Conservation (phyloP, 2,797 vertebrate genomes). For the Siniperca obscura region DNA sequence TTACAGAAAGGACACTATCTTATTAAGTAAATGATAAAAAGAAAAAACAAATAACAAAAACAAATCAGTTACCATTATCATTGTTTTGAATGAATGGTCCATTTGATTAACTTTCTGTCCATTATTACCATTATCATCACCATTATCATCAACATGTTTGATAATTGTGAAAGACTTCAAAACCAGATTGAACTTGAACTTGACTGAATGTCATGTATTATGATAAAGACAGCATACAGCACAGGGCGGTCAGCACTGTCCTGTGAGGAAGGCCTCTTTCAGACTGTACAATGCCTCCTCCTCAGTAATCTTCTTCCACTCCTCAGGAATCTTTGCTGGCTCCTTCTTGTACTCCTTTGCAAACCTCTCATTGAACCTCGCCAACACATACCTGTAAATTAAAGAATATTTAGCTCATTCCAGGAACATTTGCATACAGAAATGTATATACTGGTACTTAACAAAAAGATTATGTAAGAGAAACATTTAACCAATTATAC, state of each 20-base stretch:
- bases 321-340: conserved; percentile 70
- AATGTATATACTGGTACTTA: neutral
- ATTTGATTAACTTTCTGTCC: neutral
- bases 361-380: conserved; percentile 77
- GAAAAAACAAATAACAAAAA: neutral
- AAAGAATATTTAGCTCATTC: conserved; percentile 4
- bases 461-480: neutral
- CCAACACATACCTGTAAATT: conserved; percentile 75
- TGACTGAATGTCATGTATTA: neutral
- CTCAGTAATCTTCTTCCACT: conserved; percentile 77
- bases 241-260: neutral
- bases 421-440: neutral
- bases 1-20: neutral
- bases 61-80: neutral
- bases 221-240: neutral
- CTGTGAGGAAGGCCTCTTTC: conserved; percentile 52
- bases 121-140: neutral
- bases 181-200: conserved; percentile 4
- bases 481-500: neutral
- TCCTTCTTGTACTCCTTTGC: conserved; percentile 68
- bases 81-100: neutral
- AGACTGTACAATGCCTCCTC: conserved; percentile 75
- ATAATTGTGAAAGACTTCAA: neutral
- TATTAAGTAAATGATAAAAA: neutral
- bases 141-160: neutral